phyloP scores from a whole-genome alignment of 2,797 vertebrate species.

The Pristis pectinata region DNA sequence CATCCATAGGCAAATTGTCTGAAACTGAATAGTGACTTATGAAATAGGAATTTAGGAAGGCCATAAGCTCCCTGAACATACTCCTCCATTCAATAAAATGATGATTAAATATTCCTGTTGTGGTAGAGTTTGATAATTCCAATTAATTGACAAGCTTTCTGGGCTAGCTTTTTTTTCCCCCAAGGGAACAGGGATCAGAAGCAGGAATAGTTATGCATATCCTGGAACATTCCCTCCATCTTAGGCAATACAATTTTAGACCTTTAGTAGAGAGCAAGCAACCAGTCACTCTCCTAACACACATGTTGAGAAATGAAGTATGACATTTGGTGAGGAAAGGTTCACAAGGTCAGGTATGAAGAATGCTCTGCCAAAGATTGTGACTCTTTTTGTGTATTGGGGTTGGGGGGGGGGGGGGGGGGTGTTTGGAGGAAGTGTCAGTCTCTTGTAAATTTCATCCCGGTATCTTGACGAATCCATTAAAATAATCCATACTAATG shows the following conservation, averaged over 20 bases:
- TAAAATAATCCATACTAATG: neutral
- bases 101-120: too few relatives aligned
- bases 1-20: too few relatives aligned
- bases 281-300: neutral
- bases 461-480: neutral
- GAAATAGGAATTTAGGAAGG: too few relatives aligned
- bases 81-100: too few relatives aligned
- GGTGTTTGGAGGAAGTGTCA: neutral
- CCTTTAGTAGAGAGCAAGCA: neutral
- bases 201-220: neutral
- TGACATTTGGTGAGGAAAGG: neutral
- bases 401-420: neutral
- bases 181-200: neutral
- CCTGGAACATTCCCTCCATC: neutral
- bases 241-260: neutral
- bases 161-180: neutral
- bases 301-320: neutral
- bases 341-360: neutral
- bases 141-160: neutral
- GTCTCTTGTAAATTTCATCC: neutral
- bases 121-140: neutral
- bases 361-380: neutral
- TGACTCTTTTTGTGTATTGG: neutral
- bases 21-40: too few relatives aligned
- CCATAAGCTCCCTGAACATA: too few relatives aligned